A percentile compares a stretch with the other conserved stretches of the same genome.
Conservation (phyloP, 1,140 invertebrate genomes). For the Cherax destructor region DNA sequence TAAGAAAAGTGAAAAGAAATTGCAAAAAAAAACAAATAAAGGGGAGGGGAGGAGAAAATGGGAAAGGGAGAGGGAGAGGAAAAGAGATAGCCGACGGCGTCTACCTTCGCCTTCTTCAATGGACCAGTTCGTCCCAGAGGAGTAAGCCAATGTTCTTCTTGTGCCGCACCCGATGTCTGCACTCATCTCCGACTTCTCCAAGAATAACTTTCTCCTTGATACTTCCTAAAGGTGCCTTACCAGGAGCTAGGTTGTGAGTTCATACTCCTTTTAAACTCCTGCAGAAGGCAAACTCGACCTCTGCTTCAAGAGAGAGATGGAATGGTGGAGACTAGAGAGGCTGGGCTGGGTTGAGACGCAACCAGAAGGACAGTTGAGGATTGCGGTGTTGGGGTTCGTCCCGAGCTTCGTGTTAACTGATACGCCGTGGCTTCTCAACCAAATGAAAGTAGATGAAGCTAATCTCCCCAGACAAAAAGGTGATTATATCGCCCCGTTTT, state of each 20-base stretch:
- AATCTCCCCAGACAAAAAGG: constrained; percentile 28
- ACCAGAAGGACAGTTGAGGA: constrained; percentile 31
- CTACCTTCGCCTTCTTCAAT: constrained; percentile 56
- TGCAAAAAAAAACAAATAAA: background rate
- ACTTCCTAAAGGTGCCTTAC: too few relatives aligned
- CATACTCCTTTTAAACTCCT: background rate
- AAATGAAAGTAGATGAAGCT: constrained; percentile 52
- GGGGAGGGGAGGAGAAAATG: constrained; percentile 2
- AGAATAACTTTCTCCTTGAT: background rate
- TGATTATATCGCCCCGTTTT: constrained; percentile 21
- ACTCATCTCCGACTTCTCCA: background rate
- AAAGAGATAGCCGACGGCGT: background rate
- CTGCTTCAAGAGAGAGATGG: background rate
- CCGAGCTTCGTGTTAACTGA: constrained; percentile 33
- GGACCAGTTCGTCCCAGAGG: constrained; percentile 54
- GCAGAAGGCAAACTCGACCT: background rate
- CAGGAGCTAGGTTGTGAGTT: too few relatives aligned
- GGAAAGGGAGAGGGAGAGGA: constrained; percentile 6
- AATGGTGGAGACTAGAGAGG: background rate
- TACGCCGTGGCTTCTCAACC: constrained; percentile 38
- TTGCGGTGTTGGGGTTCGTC: constrained; percentile 26
- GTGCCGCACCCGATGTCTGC: constrained; percentile 6
- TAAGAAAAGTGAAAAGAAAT: background rate
- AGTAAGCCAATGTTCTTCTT: constrained; percentile 56
- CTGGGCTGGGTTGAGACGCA: background rate